These are phyloP conservation scores for Limosa lapponica DNA, from an alignment of 2,797 vertebrate species.

Conservation along the genomic window DNA sequence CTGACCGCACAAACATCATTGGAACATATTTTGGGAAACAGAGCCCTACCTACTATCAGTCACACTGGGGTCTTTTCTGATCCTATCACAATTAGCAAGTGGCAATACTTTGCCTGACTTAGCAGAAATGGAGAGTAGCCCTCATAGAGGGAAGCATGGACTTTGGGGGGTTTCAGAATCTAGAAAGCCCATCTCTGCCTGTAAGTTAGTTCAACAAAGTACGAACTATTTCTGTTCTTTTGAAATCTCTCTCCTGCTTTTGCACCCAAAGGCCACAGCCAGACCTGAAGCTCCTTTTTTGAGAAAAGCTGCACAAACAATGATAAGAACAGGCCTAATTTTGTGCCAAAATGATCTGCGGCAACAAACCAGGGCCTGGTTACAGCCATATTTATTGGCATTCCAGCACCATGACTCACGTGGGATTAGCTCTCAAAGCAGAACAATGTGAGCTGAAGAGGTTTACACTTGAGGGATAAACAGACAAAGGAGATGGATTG, in stretches of 20 bases:
- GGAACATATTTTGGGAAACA: background rate
- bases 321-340: constrained; percentile 22
- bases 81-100: background rate
- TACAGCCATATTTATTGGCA: constrained; percentile 61
- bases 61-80: background rate
- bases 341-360: constrained; percentile 26
- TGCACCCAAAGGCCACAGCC: background rate
- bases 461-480: constrained; percentile 54
- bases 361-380: background rate
- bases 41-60: background rate
- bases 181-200: background rate
- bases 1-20: background rate
- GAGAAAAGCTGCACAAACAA: background rate
- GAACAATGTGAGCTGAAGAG: constrained; percentile 21
- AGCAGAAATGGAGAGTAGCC: background rate
- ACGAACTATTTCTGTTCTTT: background rate
- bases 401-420: constrained; percentile 56
- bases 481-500: constrained; percentile 2
- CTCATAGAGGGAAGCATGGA: background rate
- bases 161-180: background rate
- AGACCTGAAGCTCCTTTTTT: background rate
- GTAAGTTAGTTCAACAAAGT: background rate
- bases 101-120: background rate
- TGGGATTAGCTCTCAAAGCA: constrained; percentile 12
- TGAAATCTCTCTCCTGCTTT: background rate